Evolutionary conservation across 1,140 invertebrate species (phyloP).

Genomic region (Nasonia giraulti): DNA sequence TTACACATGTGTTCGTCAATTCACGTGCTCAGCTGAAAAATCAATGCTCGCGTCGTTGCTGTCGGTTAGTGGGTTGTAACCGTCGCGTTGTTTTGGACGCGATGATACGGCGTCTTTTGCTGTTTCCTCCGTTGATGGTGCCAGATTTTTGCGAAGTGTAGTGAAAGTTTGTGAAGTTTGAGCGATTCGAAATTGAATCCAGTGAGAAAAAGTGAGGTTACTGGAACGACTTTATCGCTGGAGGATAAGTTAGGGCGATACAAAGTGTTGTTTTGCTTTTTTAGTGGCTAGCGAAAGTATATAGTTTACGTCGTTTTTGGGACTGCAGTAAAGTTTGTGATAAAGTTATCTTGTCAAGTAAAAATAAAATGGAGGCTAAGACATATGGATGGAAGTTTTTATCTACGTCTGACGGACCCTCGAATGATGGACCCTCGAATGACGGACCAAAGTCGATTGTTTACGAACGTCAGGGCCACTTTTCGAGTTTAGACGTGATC

Average conservation of each 20-base stretch:
- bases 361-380: background rate
- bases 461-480: background rate
- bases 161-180: background rate
- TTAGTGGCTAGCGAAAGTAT: background rate
- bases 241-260: too few relatives aligned
- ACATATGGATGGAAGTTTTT: too few relatives aligned
- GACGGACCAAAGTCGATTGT: background rate
- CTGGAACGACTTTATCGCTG: background rate
- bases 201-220: background rate
- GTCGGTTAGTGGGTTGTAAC: background rate
- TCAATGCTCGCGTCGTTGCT: background rate
- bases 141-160: background rate
- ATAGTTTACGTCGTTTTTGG: background rate
- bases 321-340: too few relatives aligned
- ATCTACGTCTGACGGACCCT: background rate
- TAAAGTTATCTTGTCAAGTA: too few relatives aligned
- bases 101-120: background rate
- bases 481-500: background rate
- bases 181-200: too few relatives aligned
- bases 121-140: background rate
- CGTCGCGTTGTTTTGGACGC: background rate
- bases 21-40: background rate
- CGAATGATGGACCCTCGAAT: background rate
- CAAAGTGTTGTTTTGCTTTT: background rate
- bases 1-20: background rate